Conservation (phyloP, 1,140 invertebrate genomes). For the Calliphora vicina region DNA sequence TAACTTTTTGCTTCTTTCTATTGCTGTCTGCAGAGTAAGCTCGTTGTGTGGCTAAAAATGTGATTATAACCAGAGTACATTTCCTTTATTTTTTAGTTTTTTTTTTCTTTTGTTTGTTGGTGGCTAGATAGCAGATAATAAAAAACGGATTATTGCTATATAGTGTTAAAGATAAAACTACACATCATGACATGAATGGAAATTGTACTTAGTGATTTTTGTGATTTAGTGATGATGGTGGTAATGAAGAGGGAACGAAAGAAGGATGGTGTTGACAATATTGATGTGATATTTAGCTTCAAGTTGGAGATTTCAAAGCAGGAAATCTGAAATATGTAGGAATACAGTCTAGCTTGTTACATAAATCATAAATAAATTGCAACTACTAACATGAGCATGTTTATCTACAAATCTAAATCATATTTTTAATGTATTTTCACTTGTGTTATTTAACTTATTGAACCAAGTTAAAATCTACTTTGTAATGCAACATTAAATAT, state of each 20-base stretch:
- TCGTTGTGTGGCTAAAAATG: not conserved
- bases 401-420: no score
- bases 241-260: no score
- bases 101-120: not conserved
- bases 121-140: not conserved
- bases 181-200: not conserved
- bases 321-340: no score
- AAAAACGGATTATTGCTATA: not conserved
- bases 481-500: no score
- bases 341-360: no score
- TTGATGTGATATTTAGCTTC: not conserved
- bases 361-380: no score
- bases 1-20: not conserved
- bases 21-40: not conserved
- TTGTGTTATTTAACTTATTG: no score
- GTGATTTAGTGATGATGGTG: not conserved
- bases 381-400: no score
- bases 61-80: not conserved
- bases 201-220: not conserved
- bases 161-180: not conserved
- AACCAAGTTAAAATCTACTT: no score
- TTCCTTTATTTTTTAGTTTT: not conserved
- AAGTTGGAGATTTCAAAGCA: not conserved
- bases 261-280: not conserved
- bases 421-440: no score